phyloP scores from a whole-genome alignment of 2,797 vertebrate genomes.

The Notolepis coatsorum region DNA sequence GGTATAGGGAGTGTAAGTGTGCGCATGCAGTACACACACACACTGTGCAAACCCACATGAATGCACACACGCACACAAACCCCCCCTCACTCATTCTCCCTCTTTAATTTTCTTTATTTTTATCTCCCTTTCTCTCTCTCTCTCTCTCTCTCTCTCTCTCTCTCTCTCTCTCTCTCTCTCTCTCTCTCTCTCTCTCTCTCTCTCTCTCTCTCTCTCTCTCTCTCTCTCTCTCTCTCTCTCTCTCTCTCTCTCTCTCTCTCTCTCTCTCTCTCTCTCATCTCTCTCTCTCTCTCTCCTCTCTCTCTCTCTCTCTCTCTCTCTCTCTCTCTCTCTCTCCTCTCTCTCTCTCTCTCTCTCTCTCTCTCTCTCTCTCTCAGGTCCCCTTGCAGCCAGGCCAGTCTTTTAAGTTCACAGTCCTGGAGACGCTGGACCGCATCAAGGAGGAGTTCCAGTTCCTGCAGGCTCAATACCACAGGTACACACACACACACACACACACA shows the following conservation, averaged over 20 bases:
- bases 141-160: background rate
- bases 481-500: constrained; percentile 3
- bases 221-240: constrained; percentile 12
- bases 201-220: constrained; percentile 7
- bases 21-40: background rate
- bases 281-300: background rate
- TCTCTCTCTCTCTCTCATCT: too few species aligned
- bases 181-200: constrained; percentile 35
- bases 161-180: background rate
- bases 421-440: constrained; percentile 92
- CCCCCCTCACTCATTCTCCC: too few species aligned
- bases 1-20: too few species aligned
- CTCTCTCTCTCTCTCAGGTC: constrained; percentile 68
- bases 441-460: constrained; percentile 96
- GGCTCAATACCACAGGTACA: constrained; percentile 91
- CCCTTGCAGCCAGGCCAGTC: constrained; percentile 90
- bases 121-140: too few species aligned
- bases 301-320: background rate
- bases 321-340: background rate
- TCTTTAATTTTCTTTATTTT: too few species aligned
- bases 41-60: constrained; percentile 5
- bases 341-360: background rate
- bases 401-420: constrained; percentile 94
- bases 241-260: too few species aligned
- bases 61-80: background rate